Evolutionary conservation across 23 tunicate genomes (phyloP), one percentile per base, ranked within the genome.

Genomic region (Botrylloides violaceus): DNA sequence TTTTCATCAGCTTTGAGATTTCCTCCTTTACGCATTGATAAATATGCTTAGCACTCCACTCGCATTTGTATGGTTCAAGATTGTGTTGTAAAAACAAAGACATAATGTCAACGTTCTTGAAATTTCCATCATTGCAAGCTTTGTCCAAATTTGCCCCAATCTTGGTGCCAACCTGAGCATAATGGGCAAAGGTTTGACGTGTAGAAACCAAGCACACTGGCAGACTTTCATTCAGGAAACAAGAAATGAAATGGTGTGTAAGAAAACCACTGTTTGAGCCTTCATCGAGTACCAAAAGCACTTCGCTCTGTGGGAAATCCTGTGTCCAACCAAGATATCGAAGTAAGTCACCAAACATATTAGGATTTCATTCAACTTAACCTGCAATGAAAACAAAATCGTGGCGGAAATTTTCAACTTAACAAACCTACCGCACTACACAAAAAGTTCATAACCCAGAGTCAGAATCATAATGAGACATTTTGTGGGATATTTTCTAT

Each of bases 331-430:
- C 94, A 59, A 72, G 61, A 25, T 72, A 59, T 2, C 47, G 71
- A 70, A 75, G 79, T 58, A 86, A 38, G 59, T 86, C 94, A 0
- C 79, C 94, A 78, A 86, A 86, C 94, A 86, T 86, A 60, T 0
- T 22, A 15, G 15, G 9, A 9, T 43, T 7, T 15, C 53, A 15
- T n/a, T n/a, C n/a, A 7, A 43, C 9, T 43, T 7, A 43, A 43
- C 15, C 53, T 43, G 53, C 9, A 43, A 43, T 43, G 53, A 43
- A n/a, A 43, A 43, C 53, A 43, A 43, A 15, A 43, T 43, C 12
- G 9, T 43, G 53, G 12, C 12, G 15, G 15, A 43, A 43, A 9
- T 43, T 9, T 43, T 43, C 53, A 43, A 43, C 9, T 9, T 15
- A 43, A 43, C 9, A 43, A n/a, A n/a, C n/a, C n/a, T n/a, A n/a